These are phyloP conservation scores for Corbicula japonica DNA, from an alignment of 2,888 invertebrate species.

Conservation along the genomic window DNA sequence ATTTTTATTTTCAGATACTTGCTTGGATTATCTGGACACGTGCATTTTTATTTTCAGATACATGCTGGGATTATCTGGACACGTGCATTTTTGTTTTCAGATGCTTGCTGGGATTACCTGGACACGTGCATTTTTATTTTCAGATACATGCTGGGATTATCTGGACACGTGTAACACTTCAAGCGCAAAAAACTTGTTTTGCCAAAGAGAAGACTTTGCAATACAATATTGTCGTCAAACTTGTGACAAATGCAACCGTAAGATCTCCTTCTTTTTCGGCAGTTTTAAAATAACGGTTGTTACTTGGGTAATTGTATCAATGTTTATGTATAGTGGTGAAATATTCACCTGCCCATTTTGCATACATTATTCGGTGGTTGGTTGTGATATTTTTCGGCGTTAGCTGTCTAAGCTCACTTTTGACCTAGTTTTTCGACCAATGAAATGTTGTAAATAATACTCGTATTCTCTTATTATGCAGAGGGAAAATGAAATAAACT, in stretches of 20 bases:
- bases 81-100: no score
- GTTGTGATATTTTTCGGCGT: background rate
- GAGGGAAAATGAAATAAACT: no score
- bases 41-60: slow-evolving; percentile 12
- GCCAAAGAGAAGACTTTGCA: slow-evolving; percentile 28
- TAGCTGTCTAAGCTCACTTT: background rate
- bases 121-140: background rate
- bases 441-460: background rate
- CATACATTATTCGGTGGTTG: background rate
- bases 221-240: slow-evolving; percentile 46
- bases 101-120: no score
- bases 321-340: background rate
- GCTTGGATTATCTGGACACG: no score
- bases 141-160: slow-evolving; percentile 2
- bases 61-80: slow-evolving; percentile 22
- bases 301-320: background rate
- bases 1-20: no score
- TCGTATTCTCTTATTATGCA: no score
- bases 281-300: background rate
- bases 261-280: background rate
- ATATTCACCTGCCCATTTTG: background rate
- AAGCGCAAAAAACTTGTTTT: slow-evolving; percentile 22
- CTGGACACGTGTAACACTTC: slow-evolving; percentile 6
- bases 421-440: background rate
- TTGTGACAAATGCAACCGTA: slow-evolving; percentile 47